Conservation (phyloP, 1,140 invertebrate genomes). For the Akabosia matsudoensis region DNA sequence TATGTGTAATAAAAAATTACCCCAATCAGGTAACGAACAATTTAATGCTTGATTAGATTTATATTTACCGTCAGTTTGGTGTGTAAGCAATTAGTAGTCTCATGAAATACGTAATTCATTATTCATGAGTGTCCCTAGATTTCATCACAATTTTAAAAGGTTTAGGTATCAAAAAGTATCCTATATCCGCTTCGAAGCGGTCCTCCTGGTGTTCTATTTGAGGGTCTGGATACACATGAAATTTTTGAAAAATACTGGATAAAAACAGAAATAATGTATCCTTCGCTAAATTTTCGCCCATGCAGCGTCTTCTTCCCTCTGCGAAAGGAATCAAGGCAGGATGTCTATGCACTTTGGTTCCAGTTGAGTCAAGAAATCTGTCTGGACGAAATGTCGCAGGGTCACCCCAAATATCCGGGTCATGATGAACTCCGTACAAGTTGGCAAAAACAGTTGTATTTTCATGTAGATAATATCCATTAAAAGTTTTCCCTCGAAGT, state of each 20-base stretch:
- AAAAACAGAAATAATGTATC: conserved; percentile 40
- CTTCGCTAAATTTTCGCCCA: conserved; percentile 61
- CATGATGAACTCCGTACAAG: conserved; percentile 52
- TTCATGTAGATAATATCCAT: conserved; percentile 50
- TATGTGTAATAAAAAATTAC: too few relatives aligned
- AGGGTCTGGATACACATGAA: conserved; percentile 55
- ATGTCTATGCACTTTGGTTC: conserved; percentile 13
- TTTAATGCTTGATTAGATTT: too few relatives aligned
- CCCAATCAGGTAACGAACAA: too few relatives aligned
- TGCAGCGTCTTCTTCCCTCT: conserved; percentile 50
- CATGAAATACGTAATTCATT: too few relatives aligned
- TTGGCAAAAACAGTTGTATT: conserved; percentile 52
- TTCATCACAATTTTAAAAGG: neutral
- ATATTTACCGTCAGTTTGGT: too few relatives aligned
- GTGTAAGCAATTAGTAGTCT: too few relatives aligned
- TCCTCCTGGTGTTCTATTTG: neutral
- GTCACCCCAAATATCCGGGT: conserved; percentile 52
- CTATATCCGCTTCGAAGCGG: neutral
- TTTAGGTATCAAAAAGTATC: neutral
- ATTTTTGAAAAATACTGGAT: conserved; percentile 50
- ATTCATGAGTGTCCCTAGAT: neutral
- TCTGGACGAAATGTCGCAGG: conserved; percentile 54
- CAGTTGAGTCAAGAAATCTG: conserved; percentile 51
- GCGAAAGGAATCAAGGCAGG: conserved; percentile 34
- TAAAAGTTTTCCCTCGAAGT: conserved; percentile 40